Evolutionary conservation across 2,797 vertebrate genomes (phyloP), one percentile per base, ranked within the genome.

Genomic region (Poecilia picta): DNA sequence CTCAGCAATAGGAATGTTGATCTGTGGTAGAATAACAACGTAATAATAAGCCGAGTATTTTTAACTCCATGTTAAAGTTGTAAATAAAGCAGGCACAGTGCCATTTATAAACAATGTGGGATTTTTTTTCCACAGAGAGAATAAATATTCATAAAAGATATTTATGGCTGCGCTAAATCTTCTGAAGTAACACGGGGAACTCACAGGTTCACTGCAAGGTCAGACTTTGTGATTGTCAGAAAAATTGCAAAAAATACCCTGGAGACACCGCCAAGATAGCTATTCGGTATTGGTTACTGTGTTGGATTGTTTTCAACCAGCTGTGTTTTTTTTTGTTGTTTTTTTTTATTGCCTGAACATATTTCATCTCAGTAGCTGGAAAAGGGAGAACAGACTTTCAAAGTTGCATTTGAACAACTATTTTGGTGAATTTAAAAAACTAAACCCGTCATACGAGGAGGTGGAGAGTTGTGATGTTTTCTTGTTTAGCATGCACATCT

Each of bases 81-180:
- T 53, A 10, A 53, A 53, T 53, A 53, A 53, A 36, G 7, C 31
- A 64, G 59, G 31, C 16, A 20, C 18, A 36, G 59, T 64, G 15
- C 5, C 59, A 36, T 64, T 64, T 64, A 33, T 18, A 33, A 64
- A 36, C 59, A 64, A 20, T 18, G 6, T 16, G 59, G 28, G 15
- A 25, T 53, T 53, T 28, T 28, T 11, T 10, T 41, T 68, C 10
- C 64, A 68, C 11, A 25, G 20, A 68, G 64, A 23, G 8, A 70
- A n/a, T 70, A 41, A 45, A 70, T 70, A 70, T 70, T 70, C 41
- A 70, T 70, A 70, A 68, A 41, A n/a, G 11, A 45, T 70, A 68
- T 70, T 70, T 45, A 70, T 43, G 66, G 18, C 23, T 43, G 39
- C 5, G 2, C 25, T 25, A 45, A 45, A 70, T 45, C 39, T n/a